A percentile compares a stretch with the other conserved stretches of the same genome.
phyloP scores from a whole-genome alignment of 2,888 invertebrate genomes.

The Villa cingulata region DNA sequence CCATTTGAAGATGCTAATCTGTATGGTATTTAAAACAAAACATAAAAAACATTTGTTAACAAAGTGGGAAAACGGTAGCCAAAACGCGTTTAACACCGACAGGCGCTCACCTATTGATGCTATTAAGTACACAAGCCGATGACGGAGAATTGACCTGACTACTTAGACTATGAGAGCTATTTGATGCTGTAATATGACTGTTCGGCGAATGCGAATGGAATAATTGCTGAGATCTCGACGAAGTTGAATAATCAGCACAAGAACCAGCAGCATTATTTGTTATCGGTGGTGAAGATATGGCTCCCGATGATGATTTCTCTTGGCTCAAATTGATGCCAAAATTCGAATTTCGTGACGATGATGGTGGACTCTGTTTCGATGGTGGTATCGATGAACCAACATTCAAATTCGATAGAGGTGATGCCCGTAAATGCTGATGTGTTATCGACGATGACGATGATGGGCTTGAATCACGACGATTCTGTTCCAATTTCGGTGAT shows the following conservation, averaged over 20 bases:
- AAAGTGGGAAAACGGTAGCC: background rate
- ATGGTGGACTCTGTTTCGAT: constrained; percentile 17
- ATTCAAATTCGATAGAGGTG: constrained; percentile 1
- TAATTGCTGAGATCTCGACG: constrained; percentile 20
- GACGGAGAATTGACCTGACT: constrained; percentile 15
- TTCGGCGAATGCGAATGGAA: constrained; percentile 23
- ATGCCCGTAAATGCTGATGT: constrained; percentile 4
- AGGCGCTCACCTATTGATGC: constrained; percentile 46
- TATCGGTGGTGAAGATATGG: background rate
- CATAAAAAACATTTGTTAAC: background rate
- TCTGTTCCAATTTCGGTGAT: constrained; percentile 16
- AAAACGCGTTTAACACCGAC: constrained; percentile 8
- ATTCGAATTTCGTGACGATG: constrained; percentile 14
- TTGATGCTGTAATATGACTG: constrained; percentile 22
- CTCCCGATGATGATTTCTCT: constrained; percentile 8
- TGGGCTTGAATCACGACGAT: constrained; percentile 21
- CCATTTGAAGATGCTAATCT: constrained; percentile 65
- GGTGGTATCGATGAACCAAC: constrained; percentile 14
- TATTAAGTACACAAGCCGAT: constrained; percentile 42
- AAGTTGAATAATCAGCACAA: constrained; percentile 14
- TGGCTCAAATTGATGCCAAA: constrained; percentile 4
- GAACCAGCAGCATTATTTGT: constrained; percentile 6
- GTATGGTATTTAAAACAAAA: constrained; percentile 13
- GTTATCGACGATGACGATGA: constrained; percentile 12
- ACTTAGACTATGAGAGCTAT: constrained; percentile 29